These are phyloP conservation scores for Ellobius talpinus DNA, from an alignment of 2,113 vertebrate species.

Conservation along the genomic window DNA sequence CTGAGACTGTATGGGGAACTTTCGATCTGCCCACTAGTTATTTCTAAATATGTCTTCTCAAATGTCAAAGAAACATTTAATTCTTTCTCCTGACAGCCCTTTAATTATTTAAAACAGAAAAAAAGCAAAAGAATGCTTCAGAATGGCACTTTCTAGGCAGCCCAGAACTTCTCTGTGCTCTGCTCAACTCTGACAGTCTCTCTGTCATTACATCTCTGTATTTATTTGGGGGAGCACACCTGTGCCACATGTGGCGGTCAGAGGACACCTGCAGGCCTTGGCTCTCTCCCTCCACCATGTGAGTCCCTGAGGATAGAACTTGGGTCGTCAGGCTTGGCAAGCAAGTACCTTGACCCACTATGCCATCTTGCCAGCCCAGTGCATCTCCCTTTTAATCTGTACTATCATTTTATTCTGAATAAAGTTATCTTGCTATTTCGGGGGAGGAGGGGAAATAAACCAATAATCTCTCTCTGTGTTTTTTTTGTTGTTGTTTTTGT, in stretches of 20 bases:
- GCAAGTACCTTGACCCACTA: neutral
- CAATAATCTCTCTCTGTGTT: too few species aligned
- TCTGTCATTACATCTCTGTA: neutral
- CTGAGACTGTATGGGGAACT: slow-evolving; percentile 10
- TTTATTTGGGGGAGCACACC: neutral
- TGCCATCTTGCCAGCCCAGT: neutral
- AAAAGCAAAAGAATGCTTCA: slow-evolving; percentile 40
- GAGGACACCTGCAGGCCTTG: neutral
- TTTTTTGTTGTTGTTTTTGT: too few species aligned
- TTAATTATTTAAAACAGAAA: slow-evolving; percentile 56
- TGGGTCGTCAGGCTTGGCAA: neutral
- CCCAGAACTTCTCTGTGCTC: neutral
- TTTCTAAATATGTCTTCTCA: slow-evolving; percentile 65
- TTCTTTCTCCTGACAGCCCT: slow-evolving; percentile 46
- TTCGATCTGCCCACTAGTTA: slow-evolving; percentile 32
- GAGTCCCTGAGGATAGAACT: neutral
- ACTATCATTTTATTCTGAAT: neutral
- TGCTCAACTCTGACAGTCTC: neutral
- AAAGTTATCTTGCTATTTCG: neutral
- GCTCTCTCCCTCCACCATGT: neutral
- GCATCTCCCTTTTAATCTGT: neutral
- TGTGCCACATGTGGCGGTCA: neutral
- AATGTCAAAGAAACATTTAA: slow-evolving; percentile 54
- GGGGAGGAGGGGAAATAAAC: neutral
- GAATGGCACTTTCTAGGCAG: slow-evolving; percentile 47